phyloP scores from a whole-genome alignment of 2,888 invertebrate genomes.

The Gerosis bhagava region DNA sequence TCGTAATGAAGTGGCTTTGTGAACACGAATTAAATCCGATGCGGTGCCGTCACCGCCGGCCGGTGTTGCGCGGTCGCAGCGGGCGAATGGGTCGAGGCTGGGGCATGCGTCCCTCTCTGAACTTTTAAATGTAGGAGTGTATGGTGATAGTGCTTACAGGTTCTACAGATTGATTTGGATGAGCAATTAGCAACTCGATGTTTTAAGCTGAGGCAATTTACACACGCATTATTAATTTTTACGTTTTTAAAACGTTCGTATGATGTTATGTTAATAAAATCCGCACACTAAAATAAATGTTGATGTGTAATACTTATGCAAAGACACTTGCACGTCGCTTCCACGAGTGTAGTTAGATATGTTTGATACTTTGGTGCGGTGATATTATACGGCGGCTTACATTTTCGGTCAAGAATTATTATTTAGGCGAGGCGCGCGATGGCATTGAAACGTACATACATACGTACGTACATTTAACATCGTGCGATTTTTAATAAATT shows the following conservation, averaged over 20 bases:
- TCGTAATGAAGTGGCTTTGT: too few species aligned
- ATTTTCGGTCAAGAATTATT: too few species aligned
- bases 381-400: too few species aligned
- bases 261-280: constrained; percentile 17
- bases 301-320: constrained; percentile 14
- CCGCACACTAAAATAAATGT: constrained; percentile 20
- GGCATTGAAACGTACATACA: too few species aligned
- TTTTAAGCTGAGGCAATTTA: constrained; percentile 21
- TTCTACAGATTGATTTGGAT: constrained; percentile 1
- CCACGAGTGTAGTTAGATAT: constrained; percentile 12
- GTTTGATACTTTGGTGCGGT: constrained; percentile 12
- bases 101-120: too few species aligned
- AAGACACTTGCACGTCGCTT: constrained; percentile 1
- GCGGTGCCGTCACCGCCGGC: constrained; percentile 15
- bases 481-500: constrained; percentile 9
- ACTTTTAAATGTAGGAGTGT: constrained; percentile 7
- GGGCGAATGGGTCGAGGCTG: too few species aligned
- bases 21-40: constrained; percentile 25
- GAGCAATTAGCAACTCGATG: constrained; percentile 12
- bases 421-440: too few species aligned
- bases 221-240: constrained; percentile 10
- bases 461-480: constrained; percentile 3
- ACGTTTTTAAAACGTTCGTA: constrained; percentile 15
- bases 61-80: too few species aligned
- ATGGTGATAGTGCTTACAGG: neutral